These are phyloP conservation scores for Condylura cristata DNA, from an alignment of 2,113 vertebrate genomes.

Conservation along the genomic window DNA sequence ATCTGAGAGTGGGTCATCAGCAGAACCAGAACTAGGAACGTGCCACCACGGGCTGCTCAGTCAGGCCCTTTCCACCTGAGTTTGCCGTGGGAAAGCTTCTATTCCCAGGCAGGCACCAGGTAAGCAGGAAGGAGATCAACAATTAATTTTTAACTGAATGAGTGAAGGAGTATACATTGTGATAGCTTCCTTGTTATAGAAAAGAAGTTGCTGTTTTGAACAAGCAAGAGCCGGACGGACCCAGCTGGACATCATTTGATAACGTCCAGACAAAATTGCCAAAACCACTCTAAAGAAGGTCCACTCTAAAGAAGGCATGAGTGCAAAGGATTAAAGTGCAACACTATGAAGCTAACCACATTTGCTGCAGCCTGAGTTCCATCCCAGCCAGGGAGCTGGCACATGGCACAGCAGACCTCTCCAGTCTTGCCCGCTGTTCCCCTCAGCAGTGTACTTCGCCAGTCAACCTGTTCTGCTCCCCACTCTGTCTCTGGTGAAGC, in stretches of 20 bases:
- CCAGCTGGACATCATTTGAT: slow-evolving; percentile 21
- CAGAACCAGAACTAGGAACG: slow-evolving; percentile 12
- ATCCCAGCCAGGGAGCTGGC: no score
- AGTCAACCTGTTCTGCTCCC: no score
- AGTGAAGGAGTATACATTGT: neutral
- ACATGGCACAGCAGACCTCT: no score
- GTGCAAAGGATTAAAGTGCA: neutral
- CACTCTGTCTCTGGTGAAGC: no score
- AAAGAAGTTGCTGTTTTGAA: slow-evolving; percentile 20
- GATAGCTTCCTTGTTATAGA: neutral
- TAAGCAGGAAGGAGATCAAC: neutral
- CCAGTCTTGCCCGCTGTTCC: no score
- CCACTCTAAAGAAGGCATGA: no score
- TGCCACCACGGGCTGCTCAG: neutral
- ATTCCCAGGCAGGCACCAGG: neutral
- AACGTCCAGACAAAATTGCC: slow-evolving; percentile 24
- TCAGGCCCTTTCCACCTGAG: neutral
- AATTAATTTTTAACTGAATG: neutral
- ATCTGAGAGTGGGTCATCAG: neutral
- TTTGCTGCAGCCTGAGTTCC: no score
- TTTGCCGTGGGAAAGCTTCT: neutral
- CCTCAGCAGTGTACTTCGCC: no score
- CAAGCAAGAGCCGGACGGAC: neutral
- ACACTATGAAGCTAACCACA: no score
- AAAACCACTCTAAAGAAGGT: no score